Conservation (phyloP, 2,888 invertebrate species). For the Muschampia plurimacula region DNA sequence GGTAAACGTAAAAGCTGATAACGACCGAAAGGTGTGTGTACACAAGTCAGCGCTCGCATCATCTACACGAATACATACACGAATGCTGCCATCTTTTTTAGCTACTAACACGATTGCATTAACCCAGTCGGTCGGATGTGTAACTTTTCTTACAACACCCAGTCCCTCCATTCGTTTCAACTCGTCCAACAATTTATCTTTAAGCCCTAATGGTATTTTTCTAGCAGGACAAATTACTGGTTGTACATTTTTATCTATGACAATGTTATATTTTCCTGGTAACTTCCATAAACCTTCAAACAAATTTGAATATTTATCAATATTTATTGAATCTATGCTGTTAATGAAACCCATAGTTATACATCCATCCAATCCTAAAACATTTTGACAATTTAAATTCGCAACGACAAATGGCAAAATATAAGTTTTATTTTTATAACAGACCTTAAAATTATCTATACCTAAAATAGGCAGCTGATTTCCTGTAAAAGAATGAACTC, state of each 20-base stretch:
- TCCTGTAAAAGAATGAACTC: constrained; percentile 20
- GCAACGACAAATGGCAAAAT: constrained; percentile 21
- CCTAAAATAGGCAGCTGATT: constrained; percentile 11
- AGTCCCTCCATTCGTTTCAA: constrained; percentile 40
- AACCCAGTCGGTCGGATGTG: constrained; percentile 45
- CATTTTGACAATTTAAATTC: constrained; percentile 22
- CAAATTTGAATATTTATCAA: constrained; percentile 40
- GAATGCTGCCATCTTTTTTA: constrained; percentile 42
- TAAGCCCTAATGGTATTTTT: constrained; percentile 47
- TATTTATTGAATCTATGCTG: background rate
- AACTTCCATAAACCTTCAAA: constrained; percentile 46
- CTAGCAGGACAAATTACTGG: constrained; percentile 44
- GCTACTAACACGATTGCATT: constrained; percentile 47
- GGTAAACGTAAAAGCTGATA: constrained; percentile 41
- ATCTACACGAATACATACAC: constrained; percentile 42
- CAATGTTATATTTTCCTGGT: constrained; percentile 44
- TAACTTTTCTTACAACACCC: constrained; percentile 41
- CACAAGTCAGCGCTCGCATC: constrained; percentile 35
- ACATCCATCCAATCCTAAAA: constrained; percentile 14
- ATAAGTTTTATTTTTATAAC: constrained; percentile 13
- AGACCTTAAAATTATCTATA: background rate
- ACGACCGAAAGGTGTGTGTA: constrained; percentile 36
- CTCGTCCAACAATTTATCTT: constrained; percentile 41
- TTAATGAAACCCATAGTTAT: background rate
- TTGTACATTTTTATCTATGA: constrained; percentile 41